Evolutionary conservation across 2,888 invertebrate genomes (phyloP).

Genomic region (Meloe dianella): DNA sequence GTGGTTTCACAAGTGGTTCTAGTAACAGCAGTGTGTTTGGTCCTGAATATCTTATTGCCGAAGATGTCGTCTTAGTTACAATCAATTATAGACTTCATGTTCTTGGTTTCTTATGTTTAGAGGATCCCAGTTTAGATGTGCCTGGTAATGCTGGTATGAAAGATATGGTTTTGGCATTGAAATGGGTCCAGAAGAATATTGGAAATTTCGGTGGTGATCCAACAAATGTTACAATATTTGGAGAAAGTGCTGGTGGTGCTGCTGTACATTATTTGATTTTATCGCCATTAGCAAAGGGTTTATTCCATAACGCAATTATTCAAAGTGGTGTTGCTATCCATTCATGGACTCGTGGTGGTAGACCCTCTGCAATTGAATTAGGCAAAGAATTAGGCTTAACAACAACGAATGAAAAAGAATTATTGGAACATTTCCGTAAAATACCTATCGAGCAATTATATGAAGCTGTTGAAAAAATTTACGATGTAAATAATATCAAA

Average conservation of each 20-base stretch:
- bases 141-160: slow-evolving; percentile 62
- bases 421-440: slow-evolving; percentile 55
- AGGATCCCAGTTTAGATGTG: slow-evolving; percentile 56
- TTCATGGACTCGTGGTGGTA: slow-evolving; percentile 46
- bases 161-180: slow-evolving; percentile 59
- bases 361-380: slow-evolving; percentile 29
- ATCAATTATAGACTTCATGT: slow-evolving; percentile 51
- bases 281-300: slow-evolving; percentile 55
- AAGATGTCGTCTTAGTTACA: slow-evolving; percentile 47
- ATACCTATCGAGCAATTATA: slow-evolving; percentile 53
- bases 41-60: slow-evolving; percentile 46
- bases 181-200: slow-evolving; percentile 60
- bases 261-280: slow-evolving; percentile 59
- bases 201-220: slow-evolving; percentile 59
- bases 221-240: slow-evolving; percentile 60
- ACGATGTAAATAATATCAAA: slow-evolving; percentile 22
- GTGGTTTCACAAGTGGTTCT: slow-evolving; percentile 58
- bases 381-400: slow-evolving; percentile 31
- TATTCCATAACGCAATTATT: slow-evolving; percentile 51
- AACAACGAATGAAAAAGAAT: slow-evolving; percentile 45
- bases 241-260: slow-evolving; percentile 60
- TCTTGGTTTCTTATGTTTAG: slow-evolving; percentile 58
- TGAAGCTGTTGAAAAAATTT: slow-evolving; percentile 47
- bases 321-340: slow-evolving; percentile 49
- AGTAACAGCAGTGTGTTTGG: slow-evolving; percentile 44